Evolutionary conservation across 2,797 vertebrate species (phyloP), one percentile per base, ranked within the genome.

Genomic region (Zalophus californianus): DNA sequence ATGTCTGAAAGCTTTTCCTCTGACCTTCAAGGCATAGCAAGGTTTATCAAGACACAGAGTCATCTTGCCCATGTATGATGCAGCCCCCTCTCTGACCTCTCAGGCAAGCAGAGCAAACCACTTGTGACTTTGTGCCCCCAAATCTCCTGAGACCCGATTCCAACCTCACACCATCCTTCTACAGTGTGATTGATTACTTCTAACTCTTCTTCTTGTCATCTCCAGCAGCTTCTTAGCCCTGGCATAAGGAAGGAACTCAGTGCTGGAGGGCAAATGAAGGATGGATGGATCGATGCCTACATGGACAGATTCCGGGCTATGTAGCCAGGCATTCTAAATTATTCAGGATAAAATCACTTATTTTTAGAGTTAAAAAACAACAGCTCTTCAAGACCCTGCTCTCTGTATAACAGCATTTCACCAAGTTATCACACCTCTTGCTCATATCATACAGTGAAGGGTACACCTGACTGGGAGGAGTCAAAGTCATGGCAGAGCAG

Each of bases 301-400:
- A 20, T 5, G 66, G n/a, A 70, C n/a, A 38, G 35, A 93, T 35
- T 89, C 44, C 23, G 38, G 29, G 12, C 64, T 70, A 52, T 23
- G 29, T 78, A 41, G 41, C 48, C 52, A 79, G 38, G 27, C 13
- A 75, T 66, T 48, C 75, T 29, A 29, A 85, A 27, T 44, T 79
- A 85, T 80, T 90, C 38, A 29, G 50, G 85, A 68, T 64, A 96
- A 90, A 94, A 85, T 41, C 29, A 80, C 41, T 58, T 64, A 68
- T 41, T 66, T 4, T 27, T 32, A 52, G 41, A 29, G 54, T 70
- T 78, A 41, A 10, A 89, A 89, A 90, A 60, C 18, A 78, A 52
- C 9, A 87, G 6, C 18, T 62, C 54, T 56, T 70, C 16, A 64
- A 41, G 48, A 56, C 27, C 21, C 35, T 41, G 56, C 16, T 60